These are phyloP conservation scores for Bugulina stolonifera DNA, from an alignment of 2,888 invertebrate genomes.

Conservation along the genomic window DNA sequence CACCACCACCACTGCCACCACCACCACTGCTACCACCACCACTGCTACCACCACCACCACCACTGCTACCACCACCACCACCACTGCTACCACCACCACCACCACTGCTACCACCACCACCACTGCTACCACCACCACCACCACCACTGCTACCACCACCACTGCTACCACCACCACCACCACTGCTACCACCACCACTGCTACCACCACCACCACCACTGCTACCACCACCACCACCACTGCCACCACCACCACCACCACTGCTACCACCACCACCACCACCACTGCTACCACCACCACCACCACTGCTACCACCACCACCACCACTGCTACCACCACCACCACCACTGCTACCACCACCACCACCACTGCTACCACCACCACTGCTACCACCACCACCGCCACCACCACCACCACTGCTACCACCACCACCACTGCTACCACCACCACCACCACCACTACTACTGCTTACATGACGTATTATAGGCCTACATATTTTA, in stretches of 20 bases:
- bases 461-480: background rate
- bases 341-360: conserved; percentile 21
- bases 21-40: conserved; percentile 21
- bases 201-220: conserved; percentile 27
- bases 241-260: conserved; percentile 27
- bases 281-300: conserved; percentile 28
- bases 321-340: conserved; percentile 17
- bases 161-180: conserved; percentile 28
- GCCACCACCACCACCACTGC: conserved; percentile 16
- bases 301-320: conserved; percentile 26
- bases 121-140: conserved; percentile 27
- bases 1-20: conserved; percentile 27
- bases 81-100: conserved; percentile 27
- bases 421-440: conserved; percentile 15
- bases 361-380: conserved; percentile 18
- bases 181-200: conserved; percentile 27
- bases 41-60: conserved; percentile 26
- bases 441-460: conserved; percentile 18
- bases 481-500: no score
- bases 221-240: conserved; percentile 26
- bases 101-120: conserved; percentile 27
- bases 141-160: conserved; percentile 27
- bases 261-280: conserved; percentile 25
- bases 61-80: conserved; percentile 26
- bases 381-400: conserved; percentile 18